Evolutionary conservation across 2,888 invertebrate species (phyloP).

Genomic region (Diploptera punctata): DNA sequence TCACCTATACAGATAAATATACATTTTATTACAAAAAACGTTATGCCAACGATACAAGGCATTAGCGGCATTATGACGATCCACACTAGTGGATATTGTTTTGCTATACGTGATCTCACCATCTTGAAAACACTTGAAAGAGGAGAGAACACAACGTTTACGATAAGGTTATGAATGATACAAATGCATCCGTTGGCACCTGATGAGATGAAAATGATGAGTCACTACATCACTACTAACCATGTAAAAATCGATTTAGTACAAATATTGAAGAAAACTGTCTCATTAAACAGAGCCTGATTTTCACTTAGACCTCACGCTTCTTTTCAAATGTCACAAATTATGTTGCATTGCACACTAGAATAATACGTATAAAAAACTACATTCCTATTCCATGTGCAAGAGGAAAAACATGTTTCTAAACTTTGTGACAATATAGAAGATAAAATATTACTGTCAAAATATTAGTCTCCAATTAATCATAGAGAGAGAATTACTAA

Average conservation of each 20-base stretch:
- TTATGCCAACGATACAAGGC: slow-evolving; percentile 36
- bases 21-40: slow-evolving; percentile 26
- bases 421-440: slow-evolving; percentile 25
- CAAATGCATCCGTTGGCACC: slow-evolving; percentile 31
- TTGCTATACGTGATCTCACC: slow-evolving; percentile 2
- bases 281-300: slow-evolving; percentile 11
- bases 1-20: slow-evolving; percentile 28
- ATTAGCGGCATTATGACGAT: slow-evolving; percentile 27
- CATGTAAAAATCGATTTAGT: slow-evolving; percentile 30
- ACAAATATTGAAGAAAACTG: slow-evolving; percentile 29
- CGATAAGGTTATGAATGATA: slow-evolving; percentile 14
- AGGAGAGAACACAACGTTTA: not conserved
- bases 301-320: slow-evolving; percentile 12
- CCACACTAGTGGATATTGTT: slow-evolving; percentile 21
- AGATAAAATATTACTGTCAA: slow-evolving; percentile 18
- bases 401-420: slow-evolving; percentile 26
- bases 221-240: slow-evolving; percentile 21
- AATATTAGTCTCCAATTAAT: too few relatives aligned
- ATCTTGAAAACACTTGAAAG: not conserved
- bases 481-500: too few relatives aligned
- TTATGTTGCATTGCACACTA: slow-evolving; percentile 17
- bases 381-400: slow-evolving; percentile 15
- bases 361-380: slow-evolving; percentile 8
- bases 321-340: too few relatives aligned
- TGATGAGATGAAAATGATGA: slow-evolving; percentile 24